These are phyloP conservation scores for Sphecodes monilicornis DNA, from an alignment of 2,888 invertebrate genomes.

Conservation along the genomic window DNA sequence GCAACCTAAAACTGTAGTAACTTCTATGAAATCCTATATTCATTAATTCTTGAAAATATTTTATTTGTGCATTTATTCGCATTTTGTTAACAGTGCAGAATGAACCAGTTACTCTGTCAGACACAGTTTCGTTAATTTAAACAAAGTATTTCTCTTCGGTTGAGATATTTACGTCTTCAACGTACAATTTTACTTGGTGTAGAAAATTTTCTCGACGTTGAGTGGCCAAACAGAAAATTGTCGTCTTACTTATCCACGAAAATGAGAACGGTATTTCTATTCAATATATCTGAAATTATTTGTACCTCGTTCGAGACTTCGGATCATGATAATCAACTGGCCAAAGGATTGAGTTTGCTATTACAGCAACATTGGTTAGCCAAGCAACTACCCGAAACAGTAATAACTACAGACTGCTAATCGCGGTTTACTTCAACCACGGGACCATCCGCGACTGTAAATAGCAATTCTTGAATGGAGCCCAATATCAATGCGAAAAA, in stretches of 20 bases:
- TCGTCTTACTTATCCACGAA: background rate
- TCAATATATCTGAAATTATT: slow-evolving; percentile 3
- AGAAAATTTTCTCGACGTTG: background rate
- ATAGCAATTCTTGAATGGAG: slow-evolving; percentile 24
- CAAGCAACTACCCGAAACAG: slow-evolving; percentile 47
- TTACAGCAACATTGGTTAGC: slow-evolving; percentile 48
- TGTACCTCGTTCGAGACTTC: background rate
- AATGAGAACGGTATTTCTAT: background rate
- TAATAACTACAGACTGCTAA: slow-evolving; percentile 46
- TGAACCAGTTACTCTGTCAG: background rate
- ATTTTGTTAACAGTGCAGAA: background rate
- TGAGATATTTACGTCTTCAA: background rate
- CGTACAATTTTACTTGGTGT: background rate
- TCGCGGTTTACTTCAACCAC: slow-evolving; percentile 49
- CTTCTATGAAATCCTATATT: background rate
- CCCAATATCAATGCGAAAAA: background rate
- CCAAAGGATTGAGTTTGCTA: slow-evolving; percentile 19
- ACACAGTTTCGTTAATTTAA: background rate
- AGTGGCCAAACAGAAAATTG: background rate
- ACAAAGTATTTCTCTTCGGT: background rate
- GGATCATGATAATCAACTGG: slow-evolving; percentile 30
- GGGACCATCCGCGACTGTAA: slow-evolving; percentile 17
- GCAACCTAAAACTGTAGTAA: background rate
- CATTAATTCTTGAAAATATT: background rate
- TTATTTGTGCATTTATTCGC: background rate